Evolutionary conservation across 1,140 invertebrate species (phyloP), one percentile per base, ranked within the genome.

Genomic region (Procambarus clarkii): DNA sequence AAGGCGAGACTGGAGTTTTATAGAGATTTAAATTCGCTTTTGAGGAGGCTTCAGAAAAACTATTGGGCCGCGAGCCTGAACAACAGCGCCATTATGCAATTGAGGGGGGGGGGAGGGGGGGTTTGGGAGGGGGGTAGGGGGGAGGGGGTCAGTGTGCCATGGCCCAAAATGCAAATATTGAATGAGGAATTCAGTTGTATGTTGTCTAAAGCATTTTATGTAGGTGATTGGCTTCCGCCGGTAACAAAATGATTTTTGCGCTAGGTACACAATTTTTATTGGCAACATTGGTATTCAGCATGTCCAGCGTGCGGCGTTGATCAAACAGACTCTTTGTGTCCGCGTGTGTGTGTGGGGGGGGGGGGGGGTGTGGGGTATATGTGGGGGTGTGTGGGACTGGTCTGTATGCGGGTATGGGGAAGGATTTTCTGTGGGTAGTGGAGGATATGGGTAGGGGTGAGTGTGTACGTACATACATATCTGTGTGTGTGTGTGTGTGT

Each of bases 191-290:
- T 74, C 69, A 74, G 24, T 21, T 74, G 69, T 74, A 9, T 74
- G 69, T 74, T 74, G 69, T 34, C 69, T 74, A 74, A 34, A 74
- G 69, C 24, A 74, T 74, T 74, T 74, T 74, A 24, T 74, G 21
- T 74, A 34, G 69, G 34, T 74, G 69, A 74, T 74, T 74, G 69
- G 69, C 69, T 74, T 74, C 69, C 69, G 24, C 7, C 64, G 11
- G 24, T 74, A 74, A 74, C 69, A 74, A 74, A 74, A 34, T 74
- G n/a, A 74, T 74, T 74, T 74, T 74, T 74, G 34, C 69, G 34
- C 21, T 9, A 5, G 69, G n/a, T 74, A 21, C 69, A 24, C 24
- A 34, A 21, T 74, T 74, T 74, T 74, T 74, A 74, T 74, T 74
- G 24, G 24, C 7, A 21, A 34, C 69, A 74, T 74, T 74, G n/a